A percentile compares a stretch with the other conserved stretches of the same genome.
Conservation (phyloP, 2,888 invertebrate species). For the Chironomus riparius region DNA sequence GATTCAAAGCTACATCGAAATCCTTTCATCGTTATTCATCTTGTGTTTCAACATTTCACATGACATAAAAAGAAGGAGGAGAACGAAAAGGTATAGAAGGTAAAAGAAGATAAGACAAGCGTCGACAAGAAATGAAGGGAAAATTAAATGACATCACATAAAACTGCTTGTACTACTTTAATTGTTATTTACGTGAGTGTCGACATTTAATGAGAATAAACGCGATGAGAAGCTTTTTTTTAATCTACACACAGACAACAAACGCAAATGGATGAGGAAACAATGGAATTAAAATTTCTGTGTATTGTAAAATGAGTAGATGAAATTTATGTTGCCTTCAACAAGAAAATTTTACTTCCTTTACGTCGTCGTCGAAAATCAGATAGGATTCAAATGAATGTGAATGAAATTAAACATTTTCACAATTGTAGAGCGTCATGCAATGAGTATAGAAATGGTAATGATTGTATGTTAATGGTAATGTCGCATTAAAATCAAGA, state of each 20-base stretch:
- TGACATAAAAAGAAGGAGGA: neutral
- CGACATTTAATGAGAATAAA: constrained; percentile 6
- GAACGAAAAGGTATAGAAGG: neutral
- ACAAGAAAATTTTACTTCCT: no score
- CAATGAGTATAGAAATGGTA: neutral
- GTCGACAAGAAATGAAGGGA: neutral
- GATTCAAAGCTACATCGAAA: no score
- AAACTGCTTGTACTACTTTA: neutral
- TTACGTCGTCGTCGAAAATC: no score
- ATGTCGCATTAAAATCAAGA: neutral
- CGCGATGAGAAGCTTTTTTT: neutral
- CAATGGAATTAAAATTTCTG: neutral
- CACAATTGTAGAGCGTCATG: neutral
- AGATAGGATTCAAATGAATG: no score
- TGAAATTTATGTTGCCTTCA: no score
- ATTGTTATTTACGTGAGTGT: constrained; percentile 10
- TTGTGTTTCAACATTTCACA: neutral
- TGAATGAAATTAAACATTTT: no score
- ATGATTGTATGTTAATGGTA: constrained; percentile 8
- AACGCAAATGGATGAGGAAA: neutral
- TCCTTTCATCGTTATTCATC: no score
- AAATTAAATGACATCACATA: neutral
- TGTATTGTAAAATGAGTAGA: no score
- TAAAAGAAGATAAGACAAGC: neutral
- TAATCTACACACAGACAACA: neutral